Evolutionary conservation across 2,888 invertebrate species (phyloP).

Genomic region (Yponomeuta cagnagella): DNA sequence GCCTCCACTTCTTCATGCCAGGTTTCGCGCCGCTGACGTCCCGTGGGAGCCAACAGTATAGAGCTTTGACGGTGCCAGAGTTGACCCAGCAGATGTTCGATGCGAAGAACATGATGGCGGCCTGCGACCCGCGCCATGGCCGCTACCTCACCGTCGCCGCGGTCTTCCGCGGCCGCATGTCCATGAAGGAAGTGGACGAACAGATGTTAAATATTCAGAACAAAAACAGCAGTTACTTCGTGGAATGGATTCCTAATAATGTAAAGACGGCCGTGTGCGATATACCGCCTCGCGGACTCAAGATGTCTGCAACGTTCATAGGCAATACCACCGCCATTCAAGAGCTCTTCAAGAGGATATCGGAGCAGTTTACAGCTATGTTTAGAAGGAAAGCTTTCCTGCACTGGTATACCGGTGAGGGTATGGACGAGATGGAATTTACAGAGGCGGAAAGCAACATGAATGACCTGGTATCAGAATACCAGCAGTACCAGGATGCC

Average conservation of each 20-base stretch:
- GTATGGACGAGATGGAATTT: slow-evolving; percentile 95
- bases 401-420: slow-evolving; percentile 96
- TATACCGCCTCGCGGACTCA: slow-evolving; percentile 83
- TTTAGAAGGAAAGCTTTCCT: slow-evolving; percentile 96
- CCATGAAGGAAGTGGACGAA: slow-evolving; percentile 94
- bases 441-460: slow-evolving; percentile 93
- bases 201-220: slow-evolving; percentile 86
- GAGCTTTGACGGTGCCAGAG: slow-evolving; percentile 93
- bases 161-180: slow-evolving; percentile 92
- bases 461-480: slow-evolving; percentile 83
- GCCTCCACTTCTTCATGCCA: slow-evolving; percentile 75
- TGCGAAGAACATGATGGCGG: slow-evolving; percentile 90
- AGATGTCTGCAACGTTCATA: slow-evolving; percentile 92
- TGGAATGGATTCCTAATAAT: slow-evolving; percentile 88
- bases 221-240: slow-evolving; percentile 86
- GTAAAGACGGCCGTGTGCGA: slow-evolving; percentile 88
- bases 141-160: slow-evolving; percentile 93
- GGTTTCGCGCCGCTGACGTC: slow-evolving; percentile 83
- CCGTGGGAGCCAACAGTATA: slow-evolving; percentile 90
- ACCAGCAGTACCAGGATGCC: slow-evolving; percentile 84
- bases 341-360: slow-evolving; percentile 89
- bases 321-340: slow-evolving; percentile 92
- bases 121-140: slow-evolving; percentile 93
- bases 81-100: slow-evolving; percentile 79
- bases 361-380: slow-evolving; percentile 93